Evolutionary conservation across 2,888 invertebrate species (phyloP).

Genomic region (Drepana falcataria): DNA sequence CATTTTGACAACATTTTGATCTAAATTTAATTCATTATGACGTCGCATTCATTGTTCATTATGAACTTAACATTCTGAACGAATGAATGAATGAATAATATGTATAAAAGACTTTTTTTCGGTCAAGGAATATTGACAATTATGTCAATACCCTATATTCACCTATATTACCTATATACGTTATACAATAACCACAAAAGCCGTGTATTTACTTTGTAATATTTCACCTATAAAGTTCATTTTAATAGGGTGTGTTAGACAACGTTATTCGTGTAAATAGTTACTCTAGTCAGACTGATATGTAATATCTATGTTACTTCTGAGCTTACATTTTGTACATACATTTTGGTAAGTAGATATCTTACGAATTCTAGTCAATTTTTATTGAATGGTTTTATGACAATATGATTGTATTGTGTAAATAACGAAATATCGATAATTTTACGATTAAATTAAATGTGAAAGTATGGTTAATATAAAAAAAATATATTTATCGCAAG

Average conservation of each 20-base stretch:
- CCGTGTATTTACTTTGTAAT: too few relatives aligned
- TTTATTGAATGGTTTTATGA: conserved; percentile 72
- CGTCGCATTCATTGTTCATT: too few relatives aligned
- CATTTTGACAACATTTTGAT: too few relatives aligned
- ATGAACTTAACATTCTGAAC: too few relatives aligned
- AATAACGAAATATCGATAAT: conserved; percentile 38
- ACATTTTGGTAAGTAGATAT: conserved; percentile 59
- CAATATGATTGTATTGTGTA: conserved; percentile 73
- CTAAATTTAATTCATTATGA: too few relatives aligned
- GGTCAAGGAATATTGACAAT: too few relatives aligned
- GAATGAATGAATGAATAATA: too few relatives aligned
- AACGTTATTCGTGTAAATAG: conserved; percentile 23
- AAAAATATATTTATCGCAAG: conserved; percentile 57
- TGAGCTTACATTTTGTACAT: conserved; percentile 73
- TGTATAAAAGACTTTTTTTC: too few relatives aligned
- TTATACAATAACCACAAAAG: too few relatives aligned
- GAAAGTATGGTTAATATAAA: conserved; percentile 59
- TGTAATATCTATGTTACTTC: conserved; percentile 60
- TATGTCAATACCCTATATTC: too few relatives aligned
- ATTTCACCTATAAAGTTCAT: too few relatives aligned
- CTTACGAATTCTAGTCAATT: conserved; percentile 71
- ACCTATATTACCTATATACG: too few relatives aligned
- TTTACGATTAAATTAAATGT: conserved; percentile 41
- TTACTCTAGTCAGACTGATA: conserved; percentile 53
- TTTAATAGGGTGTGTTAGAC: neutral